Conservation (phyloP, 2,113 vertebrate species). For the Peromyscus californicus region DNA sequence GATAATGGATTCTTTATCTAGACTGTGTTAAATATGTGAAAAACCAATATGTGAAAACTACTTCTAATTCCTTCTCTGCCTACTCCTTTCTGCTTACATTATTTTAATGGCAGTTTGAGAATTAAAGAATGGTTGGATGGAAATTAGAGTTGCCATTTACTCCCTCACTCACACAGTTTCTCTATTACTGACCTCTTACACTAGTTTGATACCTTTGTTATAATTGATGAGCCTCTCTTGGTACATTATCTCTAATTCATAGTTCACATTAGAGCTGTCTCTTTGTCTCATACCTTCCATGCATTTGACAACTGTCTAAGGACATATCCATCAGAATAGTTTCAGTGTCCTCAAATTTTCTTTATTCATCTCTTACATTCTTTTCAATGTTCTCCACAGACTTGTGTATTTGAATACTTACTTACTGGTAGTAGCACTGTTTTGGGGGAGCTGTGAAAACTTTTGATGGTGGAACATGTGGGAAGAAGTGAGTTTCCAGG, state of each 20-base stretch:
- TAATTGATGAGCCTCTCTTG: not conserved
- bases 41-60: not conserved
- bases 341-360: not conserved
- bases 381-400: not conserved
- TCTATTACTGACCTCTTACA: not conserved
- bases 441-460: not conserved
- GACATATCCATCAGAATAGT: not conserved
- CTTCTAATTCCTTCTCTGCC: constrained; percentile 10
- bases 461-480: not conserved
- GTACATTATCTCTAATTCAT: constrained; percentile 20
- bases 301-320: constrained; percentile 40
- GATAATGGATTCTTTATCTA: constrained; percentile 26
- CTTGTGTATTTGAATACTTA: not conserved
- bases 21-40: constrained; percentile 12
- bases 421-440: not conserved
- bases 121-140: constrained; percentile 37
- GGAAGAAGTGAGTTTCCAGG: not conserved
- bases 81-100: not conserved
- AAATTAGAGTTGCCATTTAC: constrained; percentile 9
- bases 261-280: constrained; percentile 11
- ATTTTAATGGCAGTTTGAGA: constrained; percentile 3
- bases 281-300: not conserved
- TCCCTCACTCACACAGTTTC: not conserved
- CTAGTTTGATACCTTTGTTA: not conserved
- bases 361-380: not conserved